A percentile compares a stretch with the other conserved stretches of the same genome.
phyloP scores from a whole-genome alignment of 2,797 vertebrate species.

The Myotis pilosus region DNA sequence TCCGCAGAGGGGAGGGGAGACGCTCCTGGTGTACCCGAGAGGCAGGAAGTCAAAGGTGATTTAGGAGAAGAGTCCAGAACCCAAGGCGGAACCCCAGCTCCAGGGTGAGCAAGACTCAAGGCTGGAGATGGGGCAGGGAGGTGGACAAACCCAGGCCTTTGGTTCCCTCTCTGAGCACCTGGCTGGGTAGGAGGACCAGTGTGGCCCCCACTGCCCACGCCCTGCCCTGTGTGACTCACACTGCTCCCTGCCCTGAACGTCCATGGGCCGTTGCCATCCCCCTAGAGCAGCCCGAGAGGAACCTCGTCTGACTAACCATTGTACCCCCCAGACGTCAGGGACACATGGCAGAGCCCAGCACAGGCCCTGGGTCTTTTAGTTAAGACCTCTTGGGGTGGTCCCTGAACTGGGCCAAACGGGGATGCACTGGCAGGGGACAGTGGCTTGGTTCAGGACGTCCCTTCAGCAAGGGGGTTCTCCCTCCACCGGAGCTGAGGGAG shows the following conservation, averaged over 20 bases:
- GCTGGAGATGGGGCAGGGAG: neutral
- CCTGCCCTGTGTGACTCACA: neutral
- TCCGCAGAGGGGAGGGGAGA: neutral
- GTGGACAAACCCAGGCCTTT: neutral
- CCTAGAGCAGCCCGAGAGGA: neutral
- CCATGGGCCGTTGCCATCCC: neutral
- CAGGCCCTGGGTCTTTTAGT: neutral
- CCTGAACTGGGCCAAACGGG: neutral
- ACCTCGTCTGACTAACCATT: neutral
- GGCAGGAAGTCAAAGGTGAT: neutral
- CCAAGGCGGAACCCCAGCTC: neutral
- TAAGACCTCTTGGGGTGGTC: too few relatives aligned
- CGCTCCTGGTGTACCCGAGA: neutral
- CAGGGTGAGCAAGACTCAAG: neutral
- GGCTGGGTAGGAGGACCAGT: neutral
- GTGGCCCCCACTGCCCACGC: too few relatives aligned
- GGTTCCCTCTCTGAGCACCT: neutral
- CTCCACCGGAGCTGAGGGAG: neutral
- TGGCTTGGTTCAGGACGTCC: neutral
- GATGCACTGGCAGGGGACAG: neutral
- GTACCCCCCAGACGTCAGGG: rapidly evolving
- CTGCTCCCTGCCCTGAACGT: slow-evolving; percentile 64
- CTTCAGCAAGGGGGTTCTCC: neutral
- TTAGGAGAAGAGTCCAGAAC: neutral
- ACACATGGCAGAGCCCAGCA: neutral